These are phyloP conservation scores for Cygnus olor DNA, from an alignment of 2,797 vertebrate species.

Conservation along the genomic window DNA sequence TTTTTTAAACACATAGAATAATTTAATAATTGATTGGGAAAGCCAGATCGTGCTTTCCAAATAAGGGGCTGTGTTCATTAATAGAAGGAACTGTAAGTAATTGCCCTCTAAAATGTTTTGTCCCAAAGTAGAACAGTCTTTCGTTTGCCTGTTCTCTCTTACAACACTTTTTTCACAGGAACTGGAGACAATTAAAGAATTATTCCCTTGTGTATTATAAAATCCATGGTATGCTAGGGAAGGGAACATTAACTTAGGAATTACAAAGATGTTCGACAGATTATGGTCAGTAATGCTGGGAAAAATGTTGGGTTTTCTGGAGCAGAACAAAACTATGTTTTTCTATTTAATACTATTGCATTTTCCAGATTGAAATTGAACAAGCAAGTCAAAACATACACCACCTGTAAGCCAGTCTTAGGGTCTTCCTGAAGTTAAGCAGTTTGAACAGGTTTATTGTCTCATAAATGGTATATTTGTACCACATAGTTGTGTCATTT, in stretches of 20 bases:
- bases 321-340: not conserved
- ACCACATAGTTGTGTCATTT: not conserved
- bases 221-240: constrained; percentile 51
- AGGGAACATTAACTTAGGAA: constrained; percentile 27
- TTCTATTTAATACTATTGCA: not conserved
- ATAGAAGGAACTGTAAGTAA: not conserved
- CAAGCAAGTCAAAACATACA: not conserved
- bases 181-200: constrained; percentile 51
- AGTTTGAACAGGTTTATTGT: not conserved
- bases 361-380: not conserved
- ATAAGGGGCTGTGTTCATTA: not conserved
- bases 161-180: constrained; percentile 28
- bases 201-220: constrained; percentile 43
- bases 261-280: constrained; percentile 38
- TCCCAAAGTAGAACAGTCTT: not conserved
- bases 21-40: not conserved
- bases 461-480: not conserved
- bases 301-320: constrained; percentile 10
- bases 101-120: not conserved
- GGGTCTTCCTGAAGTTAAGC: not conserved
- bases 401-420: not conserved
- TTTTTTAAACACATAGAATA: not conserved
- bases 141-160: not conserved
- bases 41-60: not conserved
- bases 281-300: constrained; percentile 23